A percentile compares a stretch with the other conserved stretches of the same genome.
Evolutionary conservation across 1,140 invertebrate genomes (phyloP).

Genomic region (Megalopta genalis): DNA sequence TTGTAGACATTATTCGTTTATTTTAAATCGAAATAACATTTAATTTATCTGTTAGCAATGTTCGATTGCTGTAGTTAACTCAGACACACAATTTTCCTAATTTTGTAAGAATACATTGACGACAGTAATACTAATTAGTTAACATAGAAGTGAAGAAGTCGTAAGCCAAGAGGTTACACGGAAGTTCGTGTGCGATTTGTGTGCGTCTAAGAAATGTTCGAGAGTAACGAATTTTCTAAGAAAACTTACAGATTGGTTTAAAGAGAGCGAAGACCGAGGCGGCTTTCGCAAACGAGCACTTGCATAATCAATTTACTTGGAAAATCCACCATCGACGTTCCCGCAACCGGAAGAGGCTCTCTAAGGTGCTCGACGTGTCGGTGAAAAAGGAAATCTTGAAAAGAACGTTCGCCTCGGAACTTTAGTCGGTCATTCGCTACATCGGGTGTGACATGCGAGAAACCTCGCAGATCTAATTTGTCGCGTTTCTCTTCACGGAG

Average conservation of each 20-base stretch:
- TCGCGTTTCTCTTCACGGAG: conserved; percentile 53
- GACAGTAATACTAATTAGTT: too few relatives aligned
- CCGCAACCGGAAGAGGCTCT: conserved; percentile 59
- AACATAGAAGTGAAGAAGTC: too few relatives aligned
- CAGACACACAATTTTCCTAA: too few relatives aligned
- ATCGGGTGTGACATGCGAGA: conserved; percentile 51
- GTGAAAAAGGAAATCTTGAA: conserved; percentile 33
- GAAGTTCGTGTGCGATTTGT: too few relatives aligned
- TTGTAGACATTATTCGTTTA: too few relatives aligned
- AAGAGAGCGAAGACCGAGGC: conserved; percentile 41
- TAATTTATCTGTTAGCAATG: too few relatives aligned
- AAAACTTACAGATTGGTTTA: background rate
- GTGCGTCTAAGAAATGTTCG: too few relatives aligned
- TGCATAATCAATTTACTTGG: conserved; percentile 72
- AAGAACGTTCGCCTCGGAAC: conserved; percentile 13
- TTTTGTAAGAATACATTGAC: too few relatives aligned
- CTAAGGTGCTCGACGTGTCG: conserved; percentile 14
- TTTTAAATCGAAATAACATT: too few relatives aligned
- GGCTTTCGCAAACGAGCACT: conserved; percentile 68
- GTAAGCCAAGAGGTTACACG: too few relatives aligned
- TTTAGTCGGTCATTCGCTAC: conserved; percentile 35
- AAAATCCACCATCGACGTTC: conserved; percentile 69
- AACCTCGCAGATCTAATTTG: conserved; percentile 55
- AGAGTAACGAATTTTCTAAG: too few relatives aligned
- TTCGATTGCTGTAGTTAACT: too few relatives aligned